A percentile compares a stretch with the other conserved stretches of the same genome.
phyloP scores from a whole-genome alignment of 1,140 invertebrate genomes.

The Lordiphosa stackelbergi region DNA sequence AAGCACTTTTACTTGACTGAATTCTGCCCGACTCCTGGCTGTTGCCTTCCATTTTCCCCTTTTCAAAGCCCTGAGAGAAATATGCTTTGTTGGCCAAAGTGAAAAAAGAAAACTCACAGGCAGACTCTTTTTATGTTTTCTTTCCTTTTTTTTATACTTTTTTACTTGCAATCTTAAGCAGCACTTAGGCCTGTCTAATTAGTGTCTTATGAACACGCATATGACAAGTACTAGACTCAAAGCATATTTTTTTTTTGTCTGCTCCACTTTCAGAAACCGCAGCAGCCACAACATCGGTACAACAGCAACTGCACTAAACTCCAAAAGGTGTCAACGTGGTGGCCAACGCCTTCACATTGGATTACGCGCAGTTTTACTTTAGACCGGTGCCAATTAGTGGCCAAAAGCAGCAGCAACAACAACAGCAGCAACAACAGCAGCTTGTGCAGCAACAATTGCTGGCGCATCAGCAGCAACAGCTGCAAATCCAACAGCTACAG shows the following conservation, averaged over 20 bases:
- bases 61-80: constrained; percentile 1
- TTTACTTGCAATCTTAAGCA: constrained; percentile 3
- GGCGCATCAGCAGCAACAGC: constrained; percentile 65
- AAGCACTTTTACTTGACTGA: background rate
- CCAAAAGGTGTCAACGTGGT: constrained; percentile 19
- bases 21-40: background rate
- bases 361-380: constrained; percentile 77
- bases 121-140: constrained; percentile 11
- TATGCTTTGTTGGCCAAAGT: background rate
- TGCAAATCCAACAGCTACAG: constrained; percentile 64
- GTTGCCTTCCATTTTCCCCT: background rate
- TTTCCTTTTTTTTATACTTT: too few species aligned
- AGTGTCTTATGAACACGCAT: constrained; percentile 41
- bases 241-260: constrained; percentile 40
- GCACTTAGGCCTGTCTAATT: constrained; percentile 51
- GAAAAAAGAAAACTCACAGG: constrained; percentile 5
- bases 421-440: constrained; percentile 54
- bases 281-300: constrained; percentile 23
- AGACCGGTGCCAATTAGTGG: constrained; percentile 77
- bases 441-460: constrained; percentile 67
- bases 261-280: constrained; percentile 52
- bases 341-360: constrained; percentile 76
- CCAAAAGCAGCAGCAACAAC: constrained; percentile 70
- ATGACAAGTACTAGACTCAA: constrained; percentile 44
- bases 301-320: constrained; percentile 16